Evolutionary conservation across 64 coral and sea anemone genomes (phyloP), one percentile per base, ranked within the genome.

Genomic region (Montipora capricornis): DNA sequence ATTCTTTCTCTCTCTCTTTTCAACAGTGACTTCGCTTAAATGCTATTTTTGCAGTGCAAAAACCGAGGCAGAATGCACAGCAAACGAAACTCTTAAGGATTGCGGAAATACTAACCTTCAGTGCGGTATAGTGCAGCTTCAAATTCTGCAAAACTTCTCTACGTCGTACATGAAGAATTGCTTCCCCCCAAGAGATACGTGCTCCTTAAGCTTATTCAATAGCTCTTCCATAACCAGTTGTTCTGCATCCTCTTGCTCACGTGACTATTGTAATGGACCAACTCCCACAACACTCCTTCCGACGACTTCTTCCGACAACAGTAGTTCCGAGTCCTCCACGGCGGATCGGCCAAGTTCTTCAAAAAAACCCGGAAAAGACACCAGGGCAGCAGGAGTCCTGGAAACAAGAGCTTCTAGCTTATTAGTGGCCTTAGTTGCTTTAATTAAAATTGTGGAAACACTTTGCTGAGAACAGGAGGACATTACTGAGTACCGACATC

Each of bases 221-320:
- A 2, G 15, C 0, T 46, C 22, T 29, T n/a, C 2, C 13, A 7
- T 47, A 6, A 6, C 10, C 47, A 45, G n/a, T 14, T 83, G 80
- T 83, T 26, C 53, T 29, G 13, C 20, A 13, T 45, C 58, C 4
- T 49, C n/a, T 17, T 85, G 82, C 37, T 17, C 16, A 10, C 0
- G 46, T 5, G 82, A 85, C 44, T 85, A 85, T 16, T 85, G 82
- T 64, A 85, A 85, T 71, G 82, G 82, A 4, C 82, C 82, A 2
- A 4, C 66, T 10, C 82, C 82, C 1, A n/a, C 66, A 13, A 85
- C 82, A 71, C 15, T 64, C 20, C 1, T 45, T 61, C 9, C 20
- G 2, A 61, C 12, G 8, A 44, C 62, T 12, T 46, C 29, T 6
- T 12, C 4, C 8, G 5, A 0, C 2, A 46, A 0, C 45, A 71